These are phyloP conservation scores for Lithophane semibrunnea DNA, from an alignment of 2,888 invertebrate genomes.

Conservation along the genomic window DNA sequence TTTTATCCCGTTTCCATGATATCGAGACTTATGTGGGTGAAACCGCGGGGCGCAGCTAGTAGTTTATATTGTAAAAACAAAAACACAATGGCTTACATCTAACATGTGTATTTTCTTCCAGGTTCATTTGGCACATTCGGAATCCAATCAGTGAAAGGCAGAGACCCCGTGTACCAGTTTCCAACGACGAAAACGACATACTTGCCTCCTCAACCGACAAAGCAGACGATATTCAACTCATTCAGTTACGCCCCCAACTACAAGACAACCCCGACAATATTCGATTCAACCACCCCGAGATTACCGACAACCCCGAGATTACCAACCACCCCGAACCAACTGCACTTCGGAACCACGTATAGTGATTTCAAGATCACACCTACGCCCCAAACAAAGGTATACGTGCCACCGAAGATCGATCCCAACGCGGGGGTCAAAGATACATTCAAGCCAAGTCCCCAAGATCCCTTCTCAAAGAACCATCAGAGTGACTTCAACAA, in stretches of 20 bases:
- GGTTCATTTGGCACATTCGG: constrained; percentile 91
- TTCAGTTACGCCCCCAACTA: constrained; percentile 83
- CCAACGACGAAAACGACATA: constrained; percentile 84
- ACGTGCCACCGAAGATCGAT: constrained; percentile 81
- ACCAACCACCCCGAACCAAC: constrained; percentile 80
- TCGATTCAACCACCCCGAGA: constrained; percentile 82
- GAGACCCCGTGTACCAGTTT: constrained; percentile 85
- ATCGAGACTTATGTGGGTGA: too few species aligned
- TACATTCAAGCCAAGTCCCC: constrained; percentile 86
- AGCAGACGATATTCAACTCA: constrained; percentile 84
- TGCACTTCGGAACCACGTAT: constrained; percentile 81
- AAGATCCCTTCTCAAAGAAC: constrained; percentile 85
- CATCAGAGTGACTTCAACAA: constrained; percentile 80
- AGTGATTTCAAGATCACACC: constrained; percentile 85
- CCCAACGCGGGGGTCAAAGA: constrained; percentile 81
- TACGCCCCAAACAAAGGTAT: constrained; percentile 85
- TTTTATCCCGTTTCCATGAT: too few species aligned
- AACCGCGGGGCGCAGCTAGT: too few species aligned
- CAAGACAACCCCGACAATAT: constrained; percentile 80
- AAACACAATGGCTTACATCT: neutral
- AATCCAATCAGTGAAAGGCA: constrained; percentile 89
- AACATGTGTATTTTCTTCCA: constrained; percentile 67
- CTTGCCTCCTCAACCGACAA: constrained; percentile 82
- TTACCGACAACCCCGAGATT: constrained; percentile 81
- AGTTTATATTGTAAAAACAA: neutral